Conservation (phyloP, 2,797 vertebrate species). For the Xiphorhynchus erythropygius region DNA sequence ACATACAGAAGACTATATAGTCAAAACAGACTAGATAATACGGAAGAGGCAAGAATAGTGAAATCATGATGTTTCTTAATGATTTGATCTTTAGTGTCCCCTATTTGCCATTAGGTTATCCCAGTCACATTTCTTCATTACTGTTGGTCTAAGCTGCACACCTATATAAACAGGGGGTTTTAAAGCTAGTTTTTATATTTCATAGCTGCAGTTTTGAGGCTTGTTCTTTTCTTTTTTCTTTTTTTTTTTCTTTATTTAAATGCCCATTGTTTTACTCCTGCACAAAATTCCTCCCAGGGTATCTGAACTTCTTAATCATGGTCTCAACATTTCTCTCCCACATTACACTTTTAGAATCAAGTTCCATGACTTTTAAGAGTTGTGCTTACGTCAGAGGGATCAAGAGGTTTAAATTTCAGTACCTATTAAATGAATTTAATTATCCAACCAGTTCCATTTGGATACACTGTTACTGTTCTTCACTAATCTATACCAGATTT, state of each 20-base stretch:
- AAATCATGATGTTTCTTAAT: neutral
- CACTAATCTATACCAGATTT: constrained; percentile 26
- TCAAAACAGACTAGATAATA: neutral
- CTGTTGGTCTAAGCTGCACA: neutral
- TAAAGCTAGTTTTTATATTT: neutral
- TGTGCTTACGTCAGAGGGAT: constrained; percentile 40
- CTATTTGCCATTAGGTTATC: neutral
- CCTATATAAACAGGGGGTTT: neutral
- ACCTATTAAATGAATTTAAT: constrained; percentile 44
- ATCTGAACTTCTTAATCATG: constrained; percentile 1
- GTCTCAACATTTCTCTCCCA: neutral
- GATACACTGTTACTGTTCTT: neutral
- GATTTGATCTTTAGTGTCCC: neutral
- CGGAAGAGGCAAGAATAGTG: neutral
- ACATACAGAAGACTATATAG: neutral
- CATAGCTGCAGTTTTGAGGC: neutral
- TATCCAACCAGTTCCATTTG: constrained; percentile 17
- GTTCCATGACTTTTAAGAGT: constrained; percentile 42
- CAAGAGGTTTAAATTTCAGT: constrained; percentile 2
- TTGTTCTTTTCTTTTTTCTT: neutral
- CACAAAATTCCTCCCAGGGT: neutral
- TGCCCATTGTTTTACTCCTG: neutral
- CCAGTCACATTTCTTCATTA: neutral
- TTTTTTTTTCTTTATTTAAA: neutral
- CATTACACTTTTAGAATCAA: constrained; percentile 20